A percentile compares a stretch with the other conserved stretches of the same genome.
These are phyloP conservation scores for Apodemus agrarius DNA, from an alignment of 2,797 vertebrate genomes.

Conservation along the genomic window DNA sequence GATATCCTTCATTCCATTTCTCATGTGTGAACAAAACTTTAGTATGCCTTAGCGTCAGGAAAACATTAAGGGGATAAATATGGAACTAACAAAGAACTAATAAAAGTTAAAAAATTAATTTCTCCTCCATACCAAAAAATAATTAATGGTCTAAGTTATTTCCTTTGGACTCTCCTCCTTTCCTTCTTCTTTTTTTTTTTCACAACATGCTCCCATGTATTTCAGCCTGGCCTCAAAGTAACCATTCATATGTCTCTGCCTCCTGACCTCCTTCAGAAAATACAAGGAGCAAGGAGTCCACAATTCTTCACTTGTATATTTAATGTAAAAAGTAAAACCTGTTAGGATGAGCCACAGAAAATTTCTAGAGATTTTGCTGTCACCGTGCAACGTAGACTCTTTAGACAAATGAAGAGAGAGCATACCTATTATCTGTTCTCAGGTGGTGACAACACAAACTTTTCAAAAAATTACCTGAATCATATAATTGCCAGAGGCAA, in stretches of 20 bases:
- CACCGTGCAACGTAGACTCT: background rate
- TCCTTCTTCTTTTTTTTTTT: background rate
- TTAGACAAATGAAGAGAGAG: background rate
- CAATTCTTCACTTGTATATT: background rate
- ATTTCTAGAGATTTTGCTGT: background rate
- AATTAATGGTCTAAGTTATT: background rate
- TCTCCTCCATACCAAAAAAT: background rate
- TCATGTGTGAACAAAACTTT: background rate
- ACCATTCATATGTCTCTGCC: background rate
- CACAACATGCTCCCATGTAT: too few species aligned
- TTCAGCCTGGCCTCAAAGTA: background rate
- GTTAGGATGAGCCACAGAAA: background rate
- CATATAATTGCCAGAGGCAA: background rate
- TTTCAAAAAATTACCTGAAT: slow-evolving; percentile 27
- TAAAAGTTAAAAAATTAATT: background rate
- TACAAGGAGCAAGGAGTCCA: background rate
- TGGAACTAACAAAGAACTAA: background rate
- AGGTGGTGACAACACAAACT: background rate
- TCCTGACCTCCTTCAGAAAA: background rate
- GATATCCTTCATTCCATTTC: background rate
- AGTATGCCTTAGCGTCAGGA: too few species aligned
- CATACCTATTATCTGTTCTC: background rate
- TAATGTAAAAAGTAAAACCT: background rate
- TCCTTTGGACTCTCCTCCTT: background rate
- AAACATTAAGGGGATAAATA: background rate